Conservation (phyloP, 2,888 invertebrate species). For the Pemphredon lugubris region DNA sequence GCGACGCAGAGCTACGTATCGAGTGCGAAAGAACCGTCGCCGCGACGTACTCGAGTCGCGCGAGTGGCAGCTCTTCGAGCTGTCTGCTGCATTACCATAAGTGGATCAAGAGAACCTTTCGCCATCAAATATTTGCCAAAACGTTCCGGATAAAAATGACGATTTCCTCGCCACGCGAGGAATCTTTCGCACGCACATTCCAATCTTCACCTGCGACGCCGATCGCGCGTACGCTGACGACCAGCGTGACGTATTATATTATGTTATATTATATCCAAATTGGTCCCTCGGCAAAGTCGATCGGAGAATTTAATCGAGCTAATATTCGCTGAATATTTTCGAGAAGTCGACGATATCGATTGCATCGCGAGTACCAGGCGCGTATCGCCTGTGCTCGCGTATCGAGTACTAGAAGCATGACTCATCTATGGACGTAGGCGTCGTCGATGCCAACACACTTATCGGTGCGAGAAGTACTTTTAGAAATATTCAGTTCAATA, state of each 20-base stretch:
- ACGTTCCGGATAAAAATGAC: conserved; percentile 6
- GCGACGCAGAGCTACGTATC: too few relatives aligned
- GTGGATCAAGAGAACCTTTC: conserved; percentile 17
- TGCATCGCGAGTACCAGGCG: not conserved
- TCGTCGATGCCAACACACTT: conserved; percentile 41
- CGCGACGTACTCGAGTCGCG: conserved; percentile 14
- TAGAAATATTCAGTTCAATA: conserved; percentile 51
- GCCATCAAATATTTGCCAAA: conserved; percentile 7
- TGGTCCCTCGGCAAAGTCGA: too few relatives aligned
- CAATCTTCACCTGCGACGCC: too few relatives aligned
- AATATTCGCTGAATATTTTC: too few relatives aligned
- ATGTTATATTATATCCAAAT: too few relatives aligned
- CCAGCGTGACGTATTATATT: too few relatives aligned
- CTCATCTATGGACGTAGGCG: conserved; percentile 46
- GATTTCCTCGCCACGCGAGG: not conserved
- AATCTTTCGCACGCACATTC: not conserved
- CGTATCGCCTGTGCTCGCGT: too few relatives aligned
- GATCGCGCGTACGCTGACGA: too few relatives aligned
- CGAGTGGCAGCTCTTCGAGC: conserved; percentile 15
- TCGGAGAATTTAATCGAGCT: too few relatives aligned
- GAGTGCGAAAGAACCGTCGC: conserved; percentile 6
- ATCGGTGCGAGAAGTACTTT: conserved; percentile 39
- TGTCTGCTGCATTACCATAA: conserved; percentile 26
- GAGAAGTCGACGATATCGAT: not conserved
- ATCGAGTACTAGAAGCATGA: conserved; percentile 23